Conservation (phyloP, 2,888 invertebrate genomes). For the Shargacucullia verbasci region DNA sequence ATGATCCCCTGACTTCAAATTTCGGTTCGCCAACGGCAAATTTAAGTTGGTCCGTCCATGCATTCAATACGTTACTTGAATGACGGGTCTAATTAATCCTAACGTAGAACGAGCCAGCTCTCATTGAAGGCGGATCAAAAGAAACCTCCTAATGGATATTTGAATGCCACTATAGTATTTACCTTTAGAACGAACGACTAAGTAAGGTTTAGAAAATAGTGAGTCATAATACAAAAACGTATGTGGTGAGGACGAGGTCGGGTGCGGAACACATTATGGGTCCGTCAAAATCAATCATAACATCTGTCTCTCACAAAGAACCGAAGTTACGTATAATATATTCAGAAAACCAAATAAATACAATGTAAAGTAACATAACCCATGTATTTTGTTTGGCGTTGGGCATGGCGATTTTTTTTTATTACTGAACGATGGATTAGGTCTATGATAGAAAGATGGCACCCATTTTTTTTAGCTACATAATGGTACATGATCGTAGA, state of each 20-base stretch:
- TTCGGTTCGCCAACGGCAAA: conserved; percentile 50
- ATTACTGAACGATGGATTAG: no score
- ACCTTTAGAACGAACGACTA: conserved; percentile 62
- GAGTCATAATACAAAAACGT: conserved; percentile 54
- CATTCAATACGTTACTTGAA: conserved; percentile 77
- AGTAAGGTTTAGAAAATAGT: conserved; percentile 52
- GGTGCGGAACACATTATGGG: conserved; percentile 43
- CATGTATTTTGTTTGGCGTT: not conserved
- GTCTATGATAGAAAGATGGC: no score
- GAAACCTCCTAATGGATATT: conserved; percentile 85
- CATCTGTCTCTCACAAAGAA: conserved; percentile 29
- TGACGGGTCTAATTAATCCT: conserved; percentile 82
- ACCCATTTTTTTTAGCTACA: no score
- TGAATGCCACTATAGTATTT: conserved; percentile 79
- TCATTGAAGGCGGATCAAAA: conserved; percentile 81
- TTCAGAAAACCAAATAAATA: conserved; percentile 20
- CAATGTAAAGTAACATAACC: not conserved
- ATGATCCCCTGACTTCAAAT: conserved; percentile 48
- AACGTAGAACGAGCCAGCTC: conserved; percentile 71
- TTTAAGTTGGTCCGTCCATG: conserved; percentile 61
- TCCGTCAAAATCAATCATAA: conserved; percentile 55
- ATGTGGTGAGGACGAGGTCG: conserved; percentile 23
- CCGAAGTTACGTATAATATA: conserved; percentile 25
- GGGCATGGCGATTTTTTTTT: no score
- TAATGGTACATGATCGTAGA: no score